Evolutionary conservation across 2,888 invertebrate species (phyloP), one percentile per base, ranked within the genome.

Genomic region (Exephanes ischioxanthus): DNA sequence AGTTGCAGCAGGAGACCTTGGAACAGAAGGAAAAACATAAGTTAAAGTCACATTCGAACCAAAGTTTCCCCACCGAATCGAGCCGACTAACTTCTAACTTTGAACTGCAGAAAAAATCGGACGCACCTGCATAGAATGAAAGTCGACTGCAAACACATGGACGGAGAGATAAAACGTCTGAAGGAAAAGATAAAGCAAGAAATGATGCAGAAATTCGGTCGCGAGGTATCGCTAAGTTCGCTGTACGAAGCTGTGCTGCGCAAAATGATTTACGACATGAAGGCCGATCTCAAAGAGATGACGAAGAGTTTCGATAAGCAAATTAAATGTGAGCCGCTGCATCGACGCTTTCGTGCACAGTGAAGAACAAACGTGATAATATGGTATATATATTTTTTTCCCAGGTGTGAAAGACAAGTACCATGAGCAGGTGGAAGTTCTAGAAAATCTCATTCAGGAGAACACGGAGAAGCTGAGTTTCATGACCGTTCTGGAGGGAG

Each of bases 111-210:
- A 90, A 95, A 96, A 61, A 96, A 97, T 91, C 95, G 96, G 85
- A 95, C 95, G 0, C 97, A 97, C 91, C 92, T 97, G 80, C 95
- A 95, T 75, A 95, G 97, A 86, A 96, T 97, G 96, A 96, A 96
- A 92, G 94, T 96, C 0, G 97, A 97, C 91, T 94, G 96, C 16
- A 95, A 95, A 67, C 95, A 95, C 70, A 97, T 97, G 97, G 94
- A 95, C 9, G 93, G 93, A 0, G 94, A 95, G 78, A 96, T 96
- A 0, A 94, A 94, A 2, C 94, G 94, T 9, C 91, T 97, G 4
- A 95, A 96, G 78, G 95, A 95, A 1, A 94, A 94, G 91, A 95
- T 95, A 37, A 92, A 93, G 16, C 92, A 94, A 48, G 94, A 94
- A 63, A 95, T 96, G 95, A 93, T 94, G 63, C 94, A 94, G 58